These are phyloP conservation scores for Dusona sp. DNA, from an alignment of 2,888 invertebrate genomes.

Conservation along the genomic window DNA sequence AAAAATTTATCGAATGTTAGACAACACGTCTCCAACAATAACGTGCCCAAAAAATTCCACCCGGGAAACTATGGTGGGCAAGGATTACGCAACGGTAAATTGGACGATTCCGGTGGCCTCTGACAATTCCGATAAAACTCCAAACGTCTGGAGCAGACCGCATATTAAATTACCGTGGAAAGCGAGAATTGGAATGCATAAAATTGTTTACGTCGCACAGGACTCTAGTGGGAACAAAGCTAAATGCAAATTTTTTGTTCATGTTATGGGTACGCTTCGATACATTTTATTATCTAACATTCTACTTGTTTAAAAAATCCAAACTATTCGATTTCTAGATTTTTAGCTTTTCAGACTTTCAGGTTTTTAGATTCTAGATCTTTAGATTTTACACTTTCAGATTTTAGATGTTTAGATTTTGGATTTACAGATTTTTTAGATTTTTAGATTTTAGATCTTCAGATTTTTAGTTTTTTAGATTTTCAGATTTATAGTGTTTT, in stretches of 20 bases:
- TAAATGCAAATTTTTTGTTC: slow-evolving; percentile 87
- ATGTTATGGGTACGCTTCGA: slow-evolving; percentile 85
- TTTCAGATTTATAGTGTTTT: neutral
- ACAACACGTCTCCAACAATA: slow-evolving; percentile 87
- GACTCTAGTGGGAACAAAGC: slow-evolving; percentile 88
- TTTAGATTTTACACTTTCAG: too few species aligned
- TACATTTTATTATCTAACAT: too few species aligned
- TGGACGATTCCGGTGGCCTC: slow-evolving; percentile 85
- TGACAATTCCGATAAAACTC: slow-evolving; percentile 87
- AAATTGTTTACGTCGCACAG: slow-evolving; percentile 88
- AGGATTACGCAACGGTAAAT: slow-evolving; percentile 85
- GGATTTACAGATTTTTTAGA: neutral
- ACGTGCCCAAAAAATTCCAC: slow-evolving; percentile 87
- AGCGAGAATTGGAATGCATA: slow-evolving; percentile 87
- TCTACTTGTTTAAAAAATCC: too few species aligned
- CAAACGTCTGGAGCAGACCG: slow-evolving; percentile 87
- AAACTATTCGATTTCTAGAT: too few species aligned
- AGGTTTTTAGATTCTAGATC: too few species aligned
- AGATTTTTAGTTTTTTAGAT: neutral
- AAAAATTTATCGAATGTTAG: slow-evolving; percentile 80
- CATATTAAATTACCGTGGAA: slow-evolving; percentile 86
- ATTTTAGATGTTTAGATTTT: neutral
- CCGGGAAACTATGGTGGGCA: slow-evolving; percentile 84
- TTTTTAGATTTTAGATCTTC: neutral
- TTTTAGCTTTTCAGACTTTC: too few species aligned